Evolutionary conservation across 2,888 invertebrate genomes (phyloP), one percentile per base, ranked within the genome.

Genomic region (Polydesmus complanatus): DNA sequence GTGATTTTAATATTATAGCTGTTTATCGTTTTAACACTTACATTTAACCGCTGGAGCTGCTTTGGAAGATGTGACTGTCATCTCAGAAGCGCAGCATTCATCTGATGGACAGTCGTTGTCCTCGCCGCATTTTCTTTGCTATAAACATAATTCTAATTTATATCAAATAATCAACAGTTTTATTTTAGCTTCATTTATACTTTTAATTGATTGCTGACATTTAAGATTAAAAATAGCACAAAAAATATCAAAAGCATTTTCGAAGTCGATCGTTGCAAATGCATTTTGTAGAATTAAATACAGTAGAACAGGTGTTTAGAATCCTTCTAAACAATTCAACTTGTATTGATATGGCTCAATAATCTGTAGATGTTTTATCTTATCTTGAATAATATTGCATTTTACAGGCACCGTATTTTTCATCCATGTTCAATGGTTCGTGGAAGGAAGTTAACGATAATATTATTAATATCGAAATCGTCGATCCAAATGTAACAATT

Each of bases 351-450:
- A n/a, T n/a, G n/a, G n/a, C n/a, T n/a, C n/a, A n/a, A n/a, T n/a
- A n/a, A n/a, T n/a, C n/a, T n/a, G n/a, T n/a, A n/a, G n/a, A n/a
- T n/a, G n/a, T 37, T 37, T 37, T 37, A 37, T 37, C 37, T 37
- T 37, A 37, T 37, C 37, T 37, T 37, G 5, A 8, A 8, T 37
- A 8, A 14, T 37, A 37, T 37, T 37, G 37, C 37, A 8, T 37
- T 37, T 37, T 37, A 14, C 72, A 81, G 79, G 86, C 86, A 69
- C 83, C 84, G 0, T 87, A 87, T 71, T 88, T 88, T 73, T 79
- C 81, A 14, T 84, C 85, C 68, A 87, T 88, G 87, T 87, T 87
- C 72, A 83, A 81, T 68, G 87, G 87, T 2, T 80, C 83, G 1
- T 88, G 87, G 87, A 78, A 79, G 67, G 87, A 88, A 73, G 78